A percentile compares a stretch with the other conserved stretches of the same genome.
These are phyloP conservation scores for Thereva unica DNA, from an alignment of 2,888 invertebrate genomes.

Conservation along the genomic window DNA sequence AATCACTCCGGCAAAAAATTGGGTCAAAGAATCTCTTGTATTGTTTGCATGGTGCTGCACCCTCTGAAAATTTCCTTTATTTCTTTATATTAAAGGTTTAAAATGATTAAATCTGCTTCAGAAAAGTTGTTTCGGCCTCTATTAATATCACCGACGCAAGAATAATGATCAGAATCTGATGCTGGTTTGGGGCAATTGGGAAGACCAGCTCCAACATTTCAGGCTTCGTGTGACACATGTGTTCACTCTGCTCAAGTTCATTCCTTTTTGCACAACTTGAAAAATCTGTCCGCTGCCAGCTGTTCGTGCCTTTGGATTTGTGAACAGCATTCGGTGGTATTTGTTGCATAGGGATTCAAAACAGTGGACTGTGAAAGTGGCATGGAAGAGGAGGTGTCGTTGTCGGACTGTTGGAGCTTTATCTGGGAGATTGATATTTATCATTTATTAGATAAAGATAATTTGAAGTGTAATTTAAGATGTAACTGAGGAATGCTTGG, in stretches of 20 bases:
- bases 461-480: too few species aligned
- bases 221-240: conserved; percentile 15
- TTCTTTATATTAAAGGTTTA: conserved; percentile 20
- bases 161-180: too few species aligned
- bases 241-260: conserved; percentile 1
- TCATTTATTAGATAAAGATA: too few species aligned
- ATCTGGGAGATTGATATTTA: too few species aligned
- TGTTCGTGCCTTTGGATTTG: conserved; percentile 7
- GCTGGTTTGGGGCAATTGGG: too few species aligned
- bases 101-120: conserved; percentile 18
- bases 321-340: not conserved
- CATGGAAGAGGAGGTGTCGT: too few species aligned
- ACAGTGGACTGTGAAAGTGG: too few species aligned
- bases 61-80: conserved; percentile 4
- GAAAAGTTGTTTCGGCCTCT: too few species aligned
- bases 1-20: conserved; percentile 3
- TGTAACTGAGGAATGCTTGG: too few species aligned
- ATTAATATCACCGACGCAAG: too few species aligned
- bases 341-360: too few species aligned
- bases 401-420: too few species aligned
- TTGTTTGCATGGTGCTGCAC: conserved; percentile 24
- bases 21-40: conserved; percentile 27
- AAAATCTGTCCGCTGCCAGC: conserved; percentile 8
- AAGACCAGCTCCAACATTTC: not conserved
- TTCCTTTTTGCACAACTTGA: conserved; percentile 17